Evolutionary conservation across 2,113 vertebrate species (phyloP).

Genomic region (Galeopterus variegatus): DNA sequence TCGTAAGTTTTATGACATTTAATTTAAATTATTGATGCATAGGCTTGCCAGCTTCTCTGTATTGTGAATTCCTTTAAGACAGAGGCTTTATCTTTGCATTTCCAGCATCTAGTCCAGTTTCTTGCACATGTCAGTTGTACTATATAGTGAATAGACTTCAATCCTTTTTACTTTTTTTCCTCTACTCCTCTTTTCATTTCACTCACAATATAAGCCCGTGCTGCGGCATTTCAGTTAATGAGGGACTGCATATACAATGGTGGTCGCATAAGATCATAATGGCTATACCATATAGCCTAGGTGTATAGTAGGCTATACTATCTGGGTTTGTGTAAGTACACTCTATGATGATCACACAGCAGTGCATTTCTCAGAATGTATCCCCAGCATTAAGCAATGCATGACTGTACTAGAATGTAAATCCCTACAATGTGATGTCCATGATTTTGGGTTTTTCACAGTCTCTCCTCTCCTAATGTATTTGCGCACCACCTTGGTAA

Average conservation of each 20-base stretch:
- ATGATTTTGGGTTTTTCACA: slow-evolving; percentile 2
- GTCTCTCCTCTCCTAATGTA: background rate
- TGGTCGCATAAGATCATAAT: too few relatives aligned
- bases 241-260: too few relatives aligned
- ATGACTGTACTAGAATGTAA: background rate
- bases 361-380: too few relatives aligned
- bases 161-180: background rate
- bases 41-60: background rate
- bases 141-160: background rate
- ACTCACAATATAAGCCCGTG: background rate
- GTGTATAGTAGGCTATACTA: too few relatives aligned
- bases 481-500: background rate
- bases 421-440: background rate
- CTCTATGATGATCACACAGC: too few relatives aligned
- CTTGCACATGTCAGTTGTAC: background rate
- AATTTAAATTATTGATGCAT: background rate
- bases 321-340: too few relatives aligned
- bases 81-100: background rate
- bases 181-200: background rate
- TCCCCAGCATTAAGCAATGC: too few relatives aligned
- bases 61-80: background rate
- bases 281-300: too few relatives aligned
- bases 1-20: background rate
- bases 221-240: background rate
- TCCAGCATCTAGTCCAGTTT: background rate